Conservation (phyloP, 2,888 invertebrate species). For the Erebia epiphron region DNA sequence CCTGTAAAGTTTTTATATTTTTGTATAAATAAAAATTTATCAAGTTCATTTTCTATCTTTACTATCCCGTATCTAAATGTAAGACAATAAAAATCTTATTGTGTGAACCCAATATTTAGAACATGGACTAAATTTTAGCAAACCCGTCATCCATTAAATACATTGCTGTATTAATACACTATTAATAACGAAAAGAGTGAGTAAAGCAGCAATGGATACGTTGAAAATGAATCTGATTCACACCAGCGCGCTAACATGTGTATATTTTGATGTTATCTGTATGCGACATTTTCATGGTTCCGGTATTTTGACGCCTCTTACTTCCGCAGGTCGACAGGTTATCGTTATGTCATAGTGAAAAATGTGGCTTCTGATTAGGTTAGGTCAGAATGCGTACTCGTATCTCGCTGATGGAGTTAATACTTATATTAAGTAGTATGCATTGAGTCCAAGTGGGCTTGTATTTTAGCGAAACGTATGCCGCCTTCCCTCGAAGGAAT, state of each 20-base stretch:
- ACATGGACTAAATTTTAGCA: too few species aligned
- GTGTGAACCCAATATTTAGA: too few species aligned
- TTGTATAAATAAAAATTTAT: too few species aligned
- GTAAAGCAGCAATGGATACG: not conserved
- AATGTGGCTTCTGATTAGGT: too few species aligned
- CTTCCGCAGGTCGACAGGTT: constrained; percentile 39
- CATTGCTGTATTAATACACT: too few species aligned
- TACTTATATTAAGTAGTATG: not conserved
- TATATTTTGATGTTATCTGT: constrained; percentile 17
- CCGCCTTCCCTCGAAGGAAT: not conserved
- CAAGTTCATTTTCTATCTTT: too few species aligned
- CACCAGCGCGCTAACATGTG: constrained; percentile 14
- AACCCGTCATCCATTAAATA: too few species aligned
- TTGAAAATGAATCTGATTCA: constrained; percentile 8
- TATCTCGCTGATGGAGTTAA: too few species aligned
- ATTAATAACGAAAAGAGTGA: not conserved
- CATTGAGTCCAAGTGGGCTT: not conserved
- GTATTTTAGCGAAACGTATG: not conserved
- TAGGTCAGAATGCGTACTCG: not conserved
- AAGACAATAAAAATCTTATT: too few species aligned
- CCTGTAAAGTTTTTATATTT: too few species aligned
- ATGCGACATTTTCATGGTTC: constrained; percentile 33
- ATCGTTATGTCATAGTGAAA: constrained; percentile 32
- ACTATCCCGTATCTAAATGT: too few species aligned
- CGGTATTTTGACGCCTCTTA: constrained; percentile 34